Base-by-base conservation (phyloP, 2,797 vertebrate genomes). In the Falco peregrinus region DNA sequence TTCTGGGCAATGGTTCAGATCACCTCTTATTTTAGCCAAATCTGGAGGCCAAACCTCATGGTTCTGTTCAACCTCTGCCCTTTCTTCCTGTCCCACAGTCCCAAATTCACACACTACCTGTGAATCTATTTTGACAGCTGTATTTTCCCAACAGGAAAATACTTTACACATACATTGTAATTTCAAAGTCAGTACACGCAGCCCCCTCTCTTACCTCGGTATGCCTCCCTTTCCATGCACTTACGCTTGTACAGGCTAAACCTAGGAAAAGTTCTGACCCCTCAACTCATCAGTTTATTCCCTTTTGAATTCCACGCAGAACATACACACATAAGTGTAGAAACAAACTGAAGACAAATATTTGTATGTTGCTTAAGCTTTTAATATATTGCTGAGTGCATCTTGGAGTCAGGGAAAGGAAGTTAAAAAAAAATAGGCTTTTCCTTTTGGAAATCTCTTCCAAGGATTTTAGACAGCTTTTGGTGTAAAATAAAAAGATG, bases 71-170 rank as follows among this genome's bases (percentile, higher is more conserved):
- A 41, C 74, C 65, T 84, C 80, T 93, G 90, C 67, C 83, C 87
- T 84, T 95, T 85, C 60, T 89, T 95, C 90, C 85, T 91, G 74
- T 79, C 65, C 80, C 51, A 43, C 41, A 41, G 63, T 89, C 84
- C 56, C 48, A 48, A 79, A 16, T 85, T 97, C 91, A 93, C 33
- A 90, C 26, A 48, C 14, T 91, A 67, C 54, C 87, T 90, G 76
- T 91, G 95, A 70, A 88, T 95, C 92, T 96, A 94, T 96, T 97
- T 95, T 78, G 95, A 95, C 93, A 93, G 93, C 93, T 96, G 59
- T 59, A 81, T 84, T 97, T 96, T 96, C 79, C 65, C 70, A 94
- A 73, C 39, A 96, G 70, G 56, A 97, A 97, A 96, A 89, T 69
- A 69, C 31, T 84, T 74, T 13, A 53, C 64, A 74, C 54, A 39